phyloP scores from a whole-genome alignment of 2,797 vertebrate genomes.

The Benthosema pterotum region DNA sequence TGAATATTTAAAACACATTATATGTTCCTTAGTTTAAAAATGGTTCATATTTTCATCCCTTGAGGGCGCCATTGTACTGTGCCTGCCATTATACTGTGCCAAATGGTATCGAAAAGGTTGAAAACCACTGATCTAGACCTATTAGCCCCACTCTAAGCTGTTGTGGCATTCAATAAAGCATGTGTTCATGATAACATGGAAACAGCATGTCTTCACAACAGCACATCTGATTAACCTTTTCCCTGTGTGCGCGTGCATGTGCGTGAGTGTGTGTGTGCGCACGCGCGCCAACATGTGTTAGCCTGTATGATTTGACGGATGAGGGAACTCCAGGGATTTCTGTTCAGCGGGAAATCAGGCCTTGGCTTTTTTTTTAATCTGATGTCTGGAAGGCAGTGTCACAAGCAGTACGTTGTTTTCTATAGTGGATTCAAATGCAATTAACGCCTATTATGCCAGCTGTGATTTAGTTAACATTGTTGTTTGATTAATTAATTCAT shows the following conservation, averaged over 20 bases:
- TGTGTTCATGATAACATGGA: constrained; percentile 54
- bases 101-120: too few relatives aligned
- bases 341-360: constrained; percentile 46
- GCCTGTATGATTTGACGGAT: constrained; percentile 50
- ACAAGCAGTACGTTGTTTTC: too few relatives aligned
- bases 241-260: constrained; percentile 35
- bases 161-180: constrained; percentile 36
- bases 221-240: constrained; percentile 66
- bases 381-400: constrained; percentile 29
- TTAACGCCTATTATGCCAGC: too few relatives aligned
- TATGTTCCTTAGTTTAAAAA: too few relatives aligned
- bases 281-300: constrained; percentile 9
- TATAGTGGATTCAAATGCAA: too few relatives aligned
- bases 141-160: constrained; percentile 31
- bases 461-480: too few relatives aligned
- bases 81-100: too few relatives aligned
- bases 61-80: too few relatives aligned
- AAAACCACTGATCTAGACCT: too few relatives aligned
- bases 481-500: too few relatives aligned
- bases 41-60: too few relatives aligned
- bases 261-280: constrained; percentile 27
- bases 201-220: constrained; percentile 49
- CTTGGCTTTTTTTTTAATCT: constrained; percentile 36
- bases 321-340: constrained; percentile 47
- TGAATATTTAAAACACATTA: too few relatives aligned